Evolutionary conservation across 2,113 vertebrate genomes (phyloP).

Genomic region (Irena cyanogastra): DNA sequence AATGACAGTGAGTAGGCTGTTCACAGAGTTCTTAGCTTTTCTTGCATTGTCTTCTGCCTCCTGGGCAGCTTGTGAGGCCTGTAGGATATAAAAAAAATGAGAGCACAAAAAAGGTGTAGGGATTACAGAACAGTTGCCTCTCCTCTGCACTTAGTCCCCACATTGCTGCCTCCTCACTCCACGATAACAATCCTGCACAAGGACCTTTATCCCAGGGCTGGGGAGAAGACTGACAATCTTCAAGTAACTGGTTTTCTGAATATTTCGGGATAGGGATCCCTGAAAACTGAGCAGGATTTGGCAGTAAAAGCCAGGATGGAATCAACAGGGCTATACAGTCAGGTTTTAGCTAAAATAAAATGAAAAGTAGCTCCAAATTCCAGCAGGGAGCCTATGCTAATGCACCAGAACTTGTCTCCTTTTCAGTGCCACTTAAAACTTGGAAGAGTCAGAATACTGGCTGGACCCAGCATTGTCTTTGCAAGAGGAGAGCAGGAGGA

Average conservation of each 20-base stretch:
- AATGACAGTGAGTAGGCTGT: constrained; percentile 82
- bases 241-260: not conserved
- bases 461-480: not conserved
- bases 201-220: not conserved
- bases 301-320: not conserved
- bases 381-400: not conserved
- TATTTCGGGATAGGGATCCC: not conserved
- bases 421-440: not conserved
- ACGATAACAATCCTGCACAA: not conserved
- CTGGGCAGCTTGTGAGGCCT: constrained; percentile 90
- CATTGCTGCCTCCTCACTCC: not conserved
- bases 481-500: not conserved
- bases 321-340: not conserved
- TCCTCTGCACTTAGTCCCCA: not conserved
- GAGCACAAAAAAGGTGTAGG: not conserved
- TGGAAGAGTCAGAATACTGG: not conserved
- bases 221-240: not conserved
- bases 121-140: not conserved
- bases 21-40: constrained; percentile 90
- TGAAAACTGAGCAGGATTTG: not conserved
- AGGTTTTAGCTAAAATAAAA: not conserved
- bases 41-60: constrained; percentile 92
- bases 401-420: not conserved
- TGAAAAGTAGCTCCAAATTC: not conserved
- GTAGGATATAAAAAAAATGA: not conserved